Evolutionary conservation across 2,797 vertebrate genomes (phyloP).

Genomic region (Coilia nasus): DNA sequence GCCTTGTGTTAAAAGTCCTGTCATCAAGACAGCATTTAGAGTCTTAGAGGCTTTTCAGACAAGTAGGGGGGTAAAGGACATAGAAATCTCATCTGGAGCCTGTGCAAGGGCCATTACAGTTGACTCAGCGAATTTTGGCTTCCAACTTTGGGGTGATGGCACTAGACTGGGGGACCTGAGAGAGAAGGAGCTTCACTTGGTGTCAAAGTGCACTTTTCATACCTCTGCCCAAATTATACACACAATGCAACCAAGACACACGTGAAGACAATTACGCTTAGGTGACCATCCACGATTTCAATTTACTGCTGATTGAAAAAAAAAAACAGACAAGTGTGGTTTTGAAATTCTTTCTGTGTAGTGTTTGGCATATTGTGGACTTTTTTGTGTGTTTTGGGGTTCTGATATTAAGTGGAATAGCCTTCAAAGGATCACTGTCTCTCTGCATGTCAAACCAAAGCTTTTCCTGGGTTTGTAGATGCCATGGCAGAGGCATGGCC

Average conservation of each 20-base stretch:
- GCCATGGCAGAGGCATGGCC: conserved; percentile 25
- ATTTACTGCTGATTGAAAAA: not conserved
- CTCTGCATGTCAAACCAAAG: conserved; percentile 62
- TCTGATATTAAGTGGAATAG: not conserved
- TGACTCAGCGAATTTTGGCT: conserved; percentile 53
- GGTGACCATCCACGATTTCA: not conserved
- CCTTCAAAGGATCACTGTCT: conserved; percentile 13
- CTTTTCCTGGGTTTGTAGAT: conserved; percentile 50
- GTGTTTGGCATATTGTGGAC: conserved; percentile 21
- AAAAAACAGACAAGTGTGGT: not conserved
- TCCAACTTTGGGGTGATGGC: conserved; percentile 58
- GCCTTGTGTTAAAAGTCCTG: conserved; percentile 8
- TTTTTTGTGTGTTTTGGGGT: conserved; percentile 12
- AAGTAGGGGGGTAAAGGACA: not conserved
- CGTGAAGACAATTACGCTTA: not conserved
- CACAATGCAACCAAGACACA: conserved; percentile 15
- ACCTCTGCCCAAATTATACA: conserved; percentile 43
- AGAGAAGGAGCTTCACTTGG: conserved; percentile 72
- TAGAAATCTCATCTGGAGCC: conserved; percentile 24
- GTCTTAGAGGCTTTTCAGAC: not conserved
- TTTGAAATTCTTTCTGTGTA: conserved; percentile 14
- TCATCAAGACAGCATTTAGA: not conserved
- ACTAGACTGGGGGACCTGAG: conserved; percentile 62
- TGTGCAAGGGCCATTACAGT: conserved; percentile 59
- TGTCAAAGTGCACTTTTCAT: conserved; percentile 76